A percentile compares a stretch with the other conserved stretches of the same genome.
Evolutionary conservation across 2,888 invertebrate species (phyloP).

Genomic region (Torymus auratus): DNA sequence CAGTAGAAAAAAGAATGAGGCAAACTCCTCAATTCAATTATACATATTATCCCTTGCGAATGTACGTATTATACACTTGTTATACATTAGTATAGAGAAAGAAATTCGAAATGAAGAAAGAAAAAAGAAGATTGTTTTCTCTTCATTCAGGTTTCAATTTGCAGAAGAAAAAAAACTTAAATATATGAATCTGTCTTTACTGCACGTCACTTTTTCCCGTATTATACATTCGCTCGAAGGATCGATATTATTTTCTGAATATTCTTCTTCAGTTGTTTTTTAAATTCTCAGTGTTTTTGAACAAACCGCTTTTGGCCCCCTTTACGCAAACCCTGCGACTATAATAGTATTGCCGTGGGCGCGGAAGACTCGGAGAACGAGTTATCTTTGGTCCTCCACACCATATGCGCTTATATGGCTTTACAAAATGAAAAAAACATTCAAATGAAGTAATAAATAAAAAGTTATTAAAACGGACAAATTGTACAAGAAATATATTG

Average conservation of each 20-base stretch:
- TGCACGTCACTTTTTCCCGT: not conserved
- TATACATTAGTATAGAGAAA: not conserved
- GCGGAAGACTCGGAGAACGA: constrained; percentile 58
- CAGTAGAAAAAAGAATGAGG: constrained; percentile 24
- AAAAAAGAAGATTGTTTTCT: not conserved
- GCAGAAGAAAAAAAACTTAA: not conserved
- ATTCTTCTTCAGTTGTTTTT: not conserved
- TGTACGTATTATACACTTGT: not conserved
- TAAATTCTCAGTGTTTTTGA: constrained; percentile 4
- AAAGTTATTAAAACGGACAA: constrained; percentile 6
- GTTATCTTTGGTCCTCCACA: constrained; percentile 64
- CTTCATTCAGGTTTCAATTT: too few relatives aligned
- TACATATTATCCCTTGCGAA: constrained; percentile 24
- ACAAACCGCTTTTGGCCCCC: constrained; percentile 56
- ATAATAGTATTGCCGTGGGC: constrained; percentile 34
- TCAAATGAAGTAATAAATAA: not conserved
- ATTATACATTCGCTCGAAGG: not conserved
- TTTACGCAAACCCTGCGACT: constrained; percentile 47
- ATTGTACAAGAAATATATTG: constrained; percentile 2
- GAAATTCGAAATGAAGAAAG: constrained; percentile 11
- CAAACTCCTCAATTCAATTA: constrained; percentile 41
- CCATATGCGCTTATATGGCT: constrained; percentile 59
- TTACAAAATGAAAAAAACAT: constrained; percentile 49
- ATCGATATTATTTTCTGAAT: not conserved
- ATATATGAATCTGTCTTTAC: not conserved